phyloP scores from a whole-genome alignment of 2,888 invertebrate genomes.

The Latrodectus elegans region DNA sequence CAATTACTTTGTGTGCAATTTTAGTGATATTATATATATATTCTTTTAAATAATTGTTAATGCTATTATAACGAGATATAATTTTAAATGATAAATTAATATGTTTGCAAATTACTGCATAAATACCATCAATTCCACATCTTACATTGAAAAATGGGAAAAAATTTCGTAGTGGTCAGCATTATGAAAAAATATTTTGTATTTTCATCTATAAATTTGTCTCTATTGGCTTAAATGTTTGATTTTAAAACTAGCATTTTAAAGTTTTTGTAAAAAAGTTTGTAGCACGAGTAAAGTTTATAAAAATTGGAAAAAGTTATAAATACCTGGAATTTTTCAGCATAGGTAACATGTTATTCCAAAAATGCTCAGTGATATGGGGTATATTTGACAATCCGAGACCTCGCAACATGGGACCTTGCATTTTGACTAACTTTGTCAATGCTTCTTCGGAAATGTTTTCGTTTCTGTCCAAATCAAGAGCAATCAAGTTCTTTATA shows the following conservation, averaged over 20 bases:
- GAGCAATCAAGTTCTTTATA: constrained; percentile 84
- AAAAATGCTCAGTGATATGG: constrained; percentile 97
- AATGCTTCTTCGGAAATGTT: constrained; percentile 94
- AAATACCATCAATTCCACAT: too few relatives aligned
- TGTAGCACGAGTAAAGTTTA: too few relatives aligned
- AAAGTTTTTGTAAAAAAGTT: too few relatives aligned
- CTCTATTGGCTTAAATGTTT: too few relatives aligned
- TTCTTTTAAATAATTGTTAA: not conserved
- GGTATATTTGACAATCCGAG: constrained; percentile 95
- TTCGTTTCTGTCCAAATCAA: constrained; percentile 96
- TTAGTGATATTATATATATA: not conserved
- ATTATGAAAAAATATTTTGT: too few relatives aligned
- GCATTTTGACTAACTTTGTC: constrained; percentile 90
- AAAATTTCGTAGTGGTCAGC: too few relatives aligned
- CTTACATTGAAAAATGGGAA: too few relatives aligned
- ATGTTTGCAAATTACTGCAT: too few relatives aligned
- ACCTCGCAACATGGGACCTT: constrained; percentile 92
- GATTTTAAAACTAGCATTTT: too few relatives aligned
- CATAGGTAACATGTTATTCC: constrained; percentile 95
- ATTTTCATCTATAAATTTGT: too few relatives aligned
- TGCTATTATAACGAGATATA: not conserved
- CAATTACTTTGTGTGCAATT: too few relatives aligned
- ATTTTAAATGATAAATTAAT: not conserved
- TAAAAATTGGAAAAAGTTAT: not conserved
- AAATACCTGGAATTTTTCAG: constrained; percentile 91